These are phyloP conservation scores for Tachysurus vachellii DNA, from an alignment of 2,113 vertebrate species.

Conservation along the genomic window DNA sequence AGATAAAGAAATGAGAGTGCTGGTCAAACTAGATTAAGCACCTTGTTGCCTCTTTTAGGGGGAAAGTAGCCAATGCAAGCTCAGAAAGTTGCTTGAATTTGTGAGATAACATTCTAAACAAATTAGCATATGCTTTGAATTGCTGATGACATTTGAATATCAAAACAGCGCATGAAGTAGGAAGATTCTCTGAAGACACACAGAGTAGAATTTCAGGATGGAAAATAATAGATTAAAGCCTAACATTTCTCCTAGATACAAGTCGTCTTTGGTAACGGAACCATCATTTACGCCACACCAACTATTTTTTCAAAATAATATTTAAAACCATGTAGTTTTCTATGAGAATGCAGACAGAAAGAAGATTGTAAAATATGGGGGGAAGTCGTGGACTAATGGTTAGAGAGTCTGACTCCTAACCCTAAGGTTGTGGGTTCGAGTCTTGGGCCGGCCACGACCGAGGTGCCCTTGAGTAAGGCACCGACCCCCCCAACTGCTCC, in stretches of 20 bases:
- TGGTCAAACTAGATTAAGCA: neutral
- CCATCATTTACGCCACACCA: neutral
- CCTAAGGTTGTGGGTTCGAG: too few relatives aligned
- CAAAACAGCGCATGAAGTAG: neutral
- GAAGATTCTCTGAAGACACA: neutral
- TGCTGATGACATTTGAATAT: neutral
- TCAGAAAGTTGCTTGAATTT: neutral
- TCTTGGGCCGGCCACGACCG: too few relatives aligned
- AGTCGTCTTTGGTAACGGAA: neutral
- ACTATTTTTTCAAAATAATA: neutral
- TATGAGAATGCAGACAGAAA: too few relatives aligned
- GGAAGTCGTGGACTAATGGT: too few relatives aligned
- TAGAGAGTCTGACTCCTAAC: too few relatives aligned
- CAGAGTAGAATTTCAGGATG: neutral
- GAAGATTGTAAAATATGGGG: too few relatives aligned
- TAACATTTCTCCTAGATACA: neutral
- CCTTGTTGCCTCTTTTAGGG: neutral
- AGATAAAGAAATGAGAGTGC: neutral
- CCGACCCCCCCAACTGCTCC: too few relatives aligned
- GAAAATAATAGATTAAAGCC: neutral
- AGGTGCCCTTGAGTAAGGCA: too few relatives aligned
- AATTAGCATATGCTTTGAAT: neutral
- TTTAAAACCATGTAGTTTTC: neutral
- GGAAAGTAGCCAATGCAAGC: neutral
- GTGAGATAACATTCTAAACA: neutral